These are phyloP conservation scores for Perccottus glenii DNA, from an alignment of 2,113 vertebrate species.

Conservation along the genomic window DNA sequence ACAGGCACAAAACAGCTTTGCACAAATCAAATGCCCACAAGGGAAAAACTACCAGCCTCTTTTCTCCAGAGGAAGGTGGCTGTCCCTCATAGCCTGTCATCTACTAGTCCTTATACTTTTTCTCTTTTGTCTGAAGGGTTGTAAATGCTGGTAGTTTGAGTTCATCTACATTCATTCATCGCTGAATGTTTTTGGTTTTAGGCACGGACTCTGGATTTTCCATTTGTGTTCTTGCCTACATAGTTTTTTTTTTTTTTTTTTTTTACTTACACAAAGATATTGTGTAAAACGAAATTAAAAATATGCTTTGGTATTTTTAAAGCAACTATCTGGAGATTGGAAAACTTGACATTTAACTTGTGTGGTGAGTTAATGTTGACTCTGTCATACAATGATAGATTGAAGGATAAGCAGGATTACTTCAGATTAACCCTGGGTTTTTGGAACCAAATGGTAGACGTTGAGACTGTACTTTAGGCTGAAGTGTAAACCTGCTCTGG, in stretches of 20 bases:
- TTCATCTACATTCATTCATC: constrained; percentile 69
- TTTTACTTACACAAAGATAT: too few species aligned
- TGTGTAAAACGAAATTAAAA: too few species aligned
- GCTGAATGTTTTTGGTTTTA: constrained; percentile 58
- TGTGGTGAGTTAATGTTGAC: too few species aligned
- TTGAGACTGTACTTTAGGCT: too few species aligned
- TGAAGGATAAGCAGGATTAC: too few species aligned
- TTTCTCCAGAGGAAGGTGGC: constrained; percentile 83
- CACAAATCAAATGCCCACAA: constrained; percentile 66
- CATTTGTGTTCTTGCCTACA: constrained; percentile 17
- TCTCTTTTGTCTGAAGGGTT: constrained; percentile 33
- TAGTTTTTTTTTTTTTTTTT: not conserved
- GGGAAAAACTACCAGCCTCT: constrained; percentile 69
- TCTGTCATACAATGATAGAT: too few species aligned
- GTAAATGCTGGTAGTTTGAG: constrained; percentile 59
- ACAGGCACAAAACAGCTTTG: constrained; percentile 40
- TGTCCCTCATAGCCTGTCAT: constrained; percentile 47
- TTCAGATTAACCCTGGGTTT: too few species aligned
- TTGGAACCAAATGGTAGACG: too few species aligned
- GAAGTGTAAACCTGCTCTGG: too few species aligned
- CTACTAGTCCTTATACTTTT: not conserved
- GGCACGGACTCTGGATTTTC: constrained; percentile 62
- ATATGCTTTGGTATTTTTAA: not conserved
- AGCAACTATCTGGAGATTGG: too few species aligned
- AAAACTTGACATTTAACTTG: constrained; percentile 4